A percentile compares a stretch with the other conserved stretches of the same genome.
These are phyloP conservation scores for Ophiodon elongatus DNA, from an alignment of 2,113 vertebrate species.

Conservation along the genomic window DNA sequence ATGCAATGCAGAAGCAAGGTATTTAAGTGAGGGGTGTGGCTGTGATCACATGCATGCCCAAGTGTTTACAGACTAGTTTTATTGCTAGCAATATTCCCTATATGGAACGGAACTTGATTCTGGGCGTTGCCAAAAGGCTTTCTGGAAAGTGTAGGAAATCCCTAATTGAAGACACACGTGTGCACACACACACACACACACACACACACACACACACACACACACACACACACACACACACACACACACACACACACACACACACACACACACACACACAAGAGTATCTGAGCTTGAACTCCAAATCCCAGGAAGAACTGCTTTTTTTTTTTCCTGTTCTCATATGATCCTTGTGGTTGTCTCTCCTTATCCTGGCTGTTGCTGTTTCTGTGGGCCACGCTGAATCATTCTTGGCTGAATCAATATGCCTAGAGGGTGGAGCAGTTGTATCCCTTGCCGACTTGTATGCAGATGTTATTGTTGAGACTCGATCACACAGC, in stretches of 20 bases:
- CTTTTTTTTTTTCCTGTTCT: background rate
- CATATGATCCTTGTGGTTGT: background rate
- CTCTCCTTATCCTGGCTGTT: background rate
- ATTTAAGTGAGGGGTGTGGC: constrained; percentile 14
- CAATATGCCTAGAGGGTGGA: constrained; percentile 48
- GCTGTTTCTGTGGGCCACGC: background rate
- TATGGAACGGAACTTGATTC: background rate
- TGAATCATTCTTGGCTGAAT: constrained; percentile 31
- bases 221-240: too few species aligned
- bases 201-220: too few species aligned
- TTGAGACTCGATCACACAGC: background rate
- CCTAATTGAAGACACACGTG: too few species aligned
- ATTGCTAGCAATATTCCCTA: fast-evolving
- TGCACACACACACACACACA: too few species aligned
- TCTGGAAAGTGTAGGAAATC: constrained; percentile 20
- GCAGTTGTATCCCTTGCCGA: background rate
- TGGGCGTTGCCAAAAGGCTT: background rate
- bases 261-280: background rate
- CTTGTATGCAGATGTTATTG: constrained; percentile 12
- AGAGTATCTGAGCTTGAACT: background rate
- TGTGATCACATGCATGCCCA: background rate
- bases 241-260: too few species aligned
- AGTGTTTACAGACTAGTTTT: constrained; percentile 1
- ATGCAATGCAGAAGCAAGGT: constrained; percentile 6
- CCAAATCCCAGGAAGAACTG: background rate